phyloP scores from a whole-genome alignment of 1,140 invertebrate genomes.

The Drosophila funebris region DNA sequence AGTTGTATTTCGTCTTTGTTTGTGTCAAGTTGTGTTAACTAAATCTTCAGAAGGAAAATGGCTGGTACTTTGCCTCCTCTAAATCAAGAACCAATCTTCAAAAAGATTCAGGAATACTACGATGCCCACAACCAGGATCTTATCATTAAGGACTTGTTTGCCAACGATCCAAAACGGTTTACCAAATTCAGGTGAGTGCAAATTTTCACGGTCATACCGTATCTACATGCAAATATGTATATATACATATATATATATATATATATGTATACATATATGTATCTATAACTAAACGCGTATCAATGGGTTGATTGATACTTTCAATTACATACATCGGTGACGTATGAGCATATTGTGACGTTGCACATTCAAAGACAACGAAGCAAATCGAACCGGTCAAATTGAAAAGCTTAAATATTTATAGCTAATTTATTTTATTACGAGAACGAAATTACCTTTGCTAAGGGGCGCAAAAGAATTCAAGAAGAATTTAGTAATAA shows the following conservation, averaged over 20 bases:
- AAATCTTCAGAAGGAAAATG: constrained; percentile 66
- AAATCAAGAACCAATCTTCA: constrained; percentile 88
- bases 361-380: background rate
- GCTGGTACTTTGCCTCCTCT: constrained; percentile 83
- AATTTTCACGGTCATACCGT: constrained; percentile 25
- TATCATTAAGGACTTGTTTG: constrained; percentile 91
- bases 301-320: constrained; percentile 2
- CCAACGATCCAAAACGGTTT: constrained; percentile 90
- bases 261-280: too few species aligned
- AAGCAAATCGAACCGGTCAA: background rate
- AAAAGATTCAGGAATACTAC: constrained; percentile 90
- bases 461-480: background rate
- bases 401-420: background rate
- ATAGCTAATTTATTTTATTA: background rate
- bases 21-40: constrained; percentile 49
- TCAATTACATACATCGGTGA: background rate
- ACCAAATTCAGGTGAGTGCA: constrained; percentile 90
- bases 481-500: background rate
- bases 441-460: background rate
- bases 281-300: background rate
- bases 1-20: constrained; percentile 46
- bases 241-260: background rate
- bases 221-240: background rate
- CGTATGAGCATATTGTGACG: background rate
- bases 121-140: constrained; percentile 88